Conservation (phyloP, 2,113 vertebrate species). For the Pipra filicauda region DNA sequence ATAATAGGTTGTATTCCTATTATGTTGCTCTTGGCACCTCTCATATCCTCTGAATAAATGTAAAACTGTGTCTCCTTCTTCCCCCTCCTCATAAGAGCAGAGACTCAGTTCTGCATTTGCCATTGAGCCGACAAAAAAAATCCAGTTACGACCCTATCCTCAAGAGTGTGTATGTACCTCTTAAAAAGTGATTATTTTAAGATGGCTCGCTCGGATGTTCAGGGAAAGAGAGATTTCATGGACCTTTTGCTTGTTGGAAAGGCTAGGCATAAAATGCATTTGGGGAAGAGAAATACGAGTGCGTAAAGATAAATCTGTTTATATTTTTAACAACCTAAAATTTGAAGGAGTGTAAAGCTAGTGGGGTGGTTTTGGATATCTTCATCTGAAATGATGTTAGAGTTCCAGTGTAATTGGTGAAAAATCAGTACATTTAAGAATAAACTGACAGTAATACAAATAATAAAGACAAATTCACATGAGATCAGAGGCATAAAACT, state of each 20-base stretch:
- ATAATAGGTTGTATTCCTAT: constrained; percentile 49
- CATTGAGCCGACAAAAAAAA: neutral
- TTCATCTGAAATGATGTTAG: neutral
- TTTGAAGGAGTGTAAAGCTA: neutral
- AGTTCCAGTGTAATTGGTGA: neutral
- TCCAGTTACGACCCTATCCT: neutral
- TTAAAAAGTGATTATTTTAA: constrained; percentile 24
- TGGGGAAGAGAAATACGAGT: neutral
- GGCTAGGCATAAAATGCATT: neutral
- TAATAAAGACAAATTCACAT: neutral
- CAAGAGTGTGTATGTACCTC: neutral
- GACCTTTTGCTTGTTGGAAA: neutral
- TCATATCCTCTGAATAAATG: constrained; percentile 35
- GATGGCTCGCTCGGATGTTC: neutral
- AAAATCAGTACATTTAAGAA: neutral
- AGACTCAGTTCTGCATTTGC: neutral
- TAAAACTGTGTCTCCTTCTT: neutral
- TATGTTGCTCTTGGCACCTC: constrained; percentile 51
- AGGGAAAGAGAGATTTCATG: neutral
- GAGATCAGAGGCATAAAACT: neutral
- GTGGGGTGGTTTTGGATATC: neutral
- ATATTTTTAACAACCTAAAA: neutral
- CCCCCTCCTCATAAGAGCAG: neutral
- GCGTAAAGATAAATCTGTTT: neutral
- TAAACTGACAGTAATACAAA: neutral